phyloP scores from a whole-genome alignment of 1,140 invertebrate genomes.

The Trissolcus basalis region DNA sequence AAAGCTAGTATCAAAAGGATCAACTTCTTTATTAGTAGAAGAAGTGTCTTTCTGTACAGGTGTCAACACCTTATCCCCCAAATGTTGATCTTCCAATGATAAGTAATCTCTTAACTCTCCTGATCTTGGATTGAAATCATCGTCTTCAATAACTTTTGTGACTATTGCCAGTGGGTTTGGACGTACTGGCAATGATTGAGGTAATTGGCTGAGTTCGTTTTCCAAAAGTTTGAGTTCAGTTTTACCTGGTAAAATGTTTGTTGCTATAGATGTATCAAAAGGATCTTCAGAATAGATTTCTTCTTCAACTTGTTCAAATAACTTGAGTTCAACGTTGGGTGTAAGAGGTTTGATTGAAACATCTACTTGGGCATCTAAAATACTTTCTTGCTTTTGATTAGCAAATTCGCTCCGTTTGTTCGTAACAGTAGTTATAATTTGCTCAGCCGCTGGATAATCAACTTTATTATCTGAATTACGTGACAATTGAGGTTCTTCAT shows the following conservation, averaged over 20 bases:
- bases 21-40: constrained; percentile 72
- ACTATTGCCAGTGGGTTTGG: constrained; percentile 59
- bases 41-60: constrained; percentile 65
- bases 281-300: constrained; percentile 79
- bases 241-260: constrained; percentile 84
- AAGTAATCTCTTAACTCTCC: constrained; percentile 64
- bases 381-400: constrained; percentile 66
- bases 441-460: constrained; percentile 74
- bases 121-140: constrained; percentile 69
- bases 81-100: constrained; percentile 62
- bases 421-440: constrained; percentile 1
- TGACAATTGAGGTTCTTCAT: constrained; percentile 42
- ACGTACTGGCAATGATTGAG: constrained; percentile 53
- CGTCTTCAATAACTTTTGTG: constrained; percentile 55
- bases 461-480: constrained; percentile 79
- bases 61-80: constrained; percentile 72
- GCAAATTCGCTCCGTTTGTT: constrained; percentile 25
- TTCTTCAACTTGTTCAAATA: constrained; percentile 65
- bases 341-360: constrained; percentile 81
- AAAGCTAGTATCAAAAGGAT: constrained; percentile 83
- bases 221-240: constrained; percentile 86
- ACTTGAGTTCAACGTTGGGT: constrained; percentile 76
- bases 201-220: constrained; percentile 80
- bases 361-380: constrained; percentile 79
- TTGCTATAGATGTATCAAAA: constrained; percentile 87